Conservation (phyloP, 2,113 vertebrate genomes). For the Clarias batrachus region DNA sequence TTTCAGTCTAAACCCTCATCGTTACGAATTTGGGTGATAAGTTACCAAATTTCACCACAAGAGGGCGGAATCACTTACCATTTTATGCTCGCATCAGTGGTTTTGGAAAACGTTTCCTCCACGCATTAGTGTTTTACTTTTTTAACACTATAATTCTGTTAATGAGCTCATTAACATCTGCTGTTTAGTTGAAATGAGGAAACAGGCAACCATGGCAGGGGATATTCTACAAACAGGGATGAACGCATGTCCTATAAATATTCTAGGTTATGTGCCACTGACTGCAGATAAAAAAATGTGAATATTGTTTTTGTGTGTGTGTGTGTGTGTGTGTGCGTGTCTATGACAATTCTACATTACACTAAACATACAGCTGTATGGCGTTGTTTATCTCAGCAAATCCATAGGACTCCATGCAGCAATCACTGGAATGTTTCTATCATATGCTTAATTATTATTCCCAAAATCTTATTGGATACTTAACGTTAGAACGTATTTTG, state of each 20-base stretch:
- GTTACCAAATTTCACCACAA: slow-evolving; percentile 15
- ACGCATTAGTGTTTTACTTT: background rate
- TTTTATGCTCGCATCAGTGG: background rate
- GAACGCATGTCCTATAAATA: background rate
- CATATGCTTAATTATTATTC: background rate
- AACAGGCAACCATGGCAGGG: background rate
- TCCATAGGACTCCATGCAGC: background rate
- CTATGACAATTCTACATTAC: background rate
- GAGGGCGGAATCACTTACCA: slow-evolving; percentile 3
- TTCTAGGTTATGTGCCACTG: background rate
- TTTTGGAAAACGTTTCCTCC: background rate
- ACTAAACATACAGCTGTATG: background rate
- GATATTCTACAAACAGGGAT: background rate
- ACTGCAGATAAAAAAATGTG: background rate
- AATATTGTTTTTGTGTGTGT: background rate
- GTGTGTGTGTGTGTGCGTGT: background rate
- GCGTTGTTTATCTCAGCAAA: background rate
- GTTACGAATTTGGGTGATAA: background rate
- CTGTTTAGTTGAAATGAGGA: background rate
- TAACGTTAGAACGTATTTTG: background rate
- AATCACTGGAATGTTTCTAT: slow-evolving; percentile 12
- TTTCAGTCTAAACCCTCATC: background rate
- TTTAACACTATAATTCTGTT: background rate
- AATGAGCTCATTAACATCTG: background rate
- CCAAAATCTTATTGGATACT: background rate